Evolutionary conservation across 2,113 vertebrate species (phyloP).

Genomic region (Crotophaga sulcirostris): DNA sequence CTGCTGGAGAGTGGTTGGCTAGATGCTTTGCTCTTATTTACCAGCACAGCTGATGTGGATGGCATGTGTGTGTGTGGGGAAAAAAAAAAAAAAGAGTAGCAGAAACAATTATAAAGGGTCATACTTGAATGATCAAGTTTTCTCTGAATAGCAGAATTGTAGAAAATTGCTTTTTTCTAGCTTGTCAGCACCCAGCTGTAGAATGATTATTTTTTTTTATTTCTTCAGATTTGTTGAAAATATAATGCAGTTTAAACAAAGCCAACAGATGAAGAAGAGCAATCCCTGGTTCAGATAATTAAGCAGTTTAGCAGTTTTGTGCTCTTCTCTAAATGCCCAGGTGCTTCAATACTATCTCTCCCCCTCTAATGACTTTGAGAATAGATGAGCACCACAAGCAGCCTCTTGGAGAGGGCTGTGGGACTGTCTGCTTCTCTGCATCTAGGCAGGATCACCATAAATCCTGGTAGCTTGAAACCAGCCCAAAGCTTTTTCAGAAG

Average conservation of each 20-base stretch:
- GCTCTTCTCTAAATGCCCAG: not conserved
- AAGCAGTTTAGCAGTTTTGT: not conserved
- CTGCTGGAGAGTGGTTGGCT: not conserved
- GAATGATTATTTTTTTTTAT: not conserved
- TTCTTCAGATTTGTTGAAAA: not conserved
- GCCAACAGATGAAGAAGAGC: not conserved
- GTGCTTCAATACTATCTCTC: not conserved
- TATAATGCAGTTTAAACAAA: not conserved
- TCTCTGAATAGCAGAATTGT: not conserved
- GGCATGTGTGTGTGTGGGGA: rapidly evolving
- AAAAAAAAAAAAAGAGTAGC: not conserved
- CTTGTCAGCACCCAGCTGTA: not conserved
- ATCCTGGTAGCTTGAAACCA: not conserved
- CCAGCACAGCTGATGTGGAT: not conserved
- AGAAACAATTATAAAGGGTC: conserved; percentile 8
- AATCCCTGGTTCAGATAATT: not conserved
- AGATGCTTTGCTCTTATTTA: not conserved
- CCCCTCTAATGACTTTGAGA: not conserved
- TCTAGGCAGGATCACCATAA: not conserved
- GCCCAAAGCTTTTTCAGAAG: not conserved
- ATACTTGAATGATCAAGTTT: not conserved
- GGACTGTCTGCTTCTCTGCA: not conserved
- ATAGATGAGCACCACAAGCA: rapidly evolving
- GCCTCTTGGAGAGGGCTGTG: not conserved
- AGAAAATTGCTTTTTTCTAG: not conserved